Conservation (phyloP, 2,797 vertebrate genomes). For the Bucorvus abyssinicus region DNA sequence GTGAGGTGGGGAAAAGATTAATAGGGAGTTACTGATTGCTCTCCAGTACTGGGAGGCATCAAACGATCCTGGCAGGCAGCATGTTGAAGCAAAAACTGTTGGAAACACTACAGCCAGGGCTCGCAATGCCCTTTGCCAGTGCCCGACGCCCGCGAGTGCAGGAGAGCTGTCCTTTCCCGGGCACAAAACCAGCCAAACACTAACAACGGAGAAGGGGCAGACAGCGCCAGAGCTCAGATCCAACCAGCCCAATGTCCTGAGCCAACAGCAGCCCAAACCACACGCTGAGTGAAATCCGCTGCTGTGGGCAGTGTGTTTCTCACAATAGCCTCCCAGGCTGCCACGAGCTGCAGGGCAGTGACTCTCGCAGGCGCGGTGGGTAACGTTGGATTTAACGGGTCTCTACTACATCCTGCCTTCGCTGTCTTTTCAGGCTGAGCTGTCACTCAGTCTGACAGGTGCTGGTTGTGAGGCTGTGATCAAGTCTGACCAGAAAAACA, state of each 20-base stretch:
- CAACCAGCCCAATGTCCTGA: background rate
- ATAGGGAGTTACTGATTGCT: background rate
- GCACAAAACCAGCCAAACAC: background rate
- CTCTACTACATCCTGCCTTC: background rate
- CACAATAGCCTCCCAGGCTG: background rate
- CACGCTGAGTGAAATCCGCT: fast-evolving
- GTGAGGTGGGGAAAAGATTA: background rate
- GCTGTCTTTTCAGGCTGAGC: background rate
- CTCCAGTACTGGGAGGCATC: background rate
- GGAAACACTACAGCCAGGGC: background rate
- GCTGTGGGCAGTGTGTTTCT: fast-evolving
- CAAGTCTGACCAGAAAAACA: background rate
- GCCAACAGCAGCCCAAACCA: background rate
- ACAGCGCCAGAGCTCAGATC: background rate
- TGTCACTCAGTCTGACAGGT: background rate
- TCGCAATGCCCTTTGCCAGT: background rate
- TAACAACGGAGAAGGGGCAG: background rate
- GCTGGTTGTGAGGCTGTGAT: fast-evolving
- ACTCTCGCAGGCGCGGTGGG: background rate
- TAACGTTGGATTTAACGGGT: background rate
- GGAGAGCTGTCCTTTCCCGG: background rate
- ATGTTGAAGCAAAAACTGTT: background rate
- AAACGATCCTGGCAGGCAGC: background rate
- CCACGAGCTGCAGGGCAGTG: background rate
- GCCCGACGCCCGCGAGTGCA: background rate